Conservation (phyloP, 2,888 invertebrate species). For the Yponomeuta cagnagella region DNA sequence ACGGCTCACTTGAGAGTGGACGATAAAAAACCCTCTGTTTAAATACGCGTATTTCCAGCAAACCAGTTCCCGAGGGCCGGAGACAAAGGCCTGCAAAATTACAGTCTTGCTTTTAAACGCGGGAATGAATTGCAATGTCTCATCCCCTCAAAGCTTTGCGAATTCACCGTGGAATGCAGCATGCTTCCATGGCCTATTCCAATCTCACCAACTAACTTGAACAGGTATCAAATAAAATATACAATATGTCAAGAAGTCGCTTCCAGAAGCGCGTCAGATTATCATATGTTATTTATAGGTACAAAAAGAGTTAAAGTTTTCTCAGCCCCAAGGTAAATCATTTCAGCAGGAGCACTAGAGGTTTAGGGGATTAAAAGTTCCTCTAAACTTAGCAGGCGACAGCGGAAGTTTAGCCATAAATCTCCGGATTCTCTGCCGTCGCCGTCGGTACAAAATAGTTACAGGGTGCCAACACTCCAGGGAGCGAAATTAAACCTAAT, state of each 20-base stretch:
- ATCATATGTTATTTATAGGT: background rate
- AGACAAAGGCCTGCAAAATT: slow-evolving; percentile 72
- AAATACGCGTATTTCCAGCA: slow-evolving; percentile 69
- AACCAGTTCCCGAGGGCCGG: slow-evolving; percentile 38
- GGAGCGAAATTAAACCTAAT: slow-evolving; percentile 48
- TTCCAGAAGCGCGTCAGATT: background rate
- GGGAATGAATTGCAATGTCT: slow-evolving; percentile 71
- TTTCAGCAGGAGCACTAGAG: slow-evolving; percentile 11
- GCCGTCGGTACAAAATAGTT: slow-evolving; percentile 26
- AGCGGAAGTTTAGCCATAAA: slow-evolving; percentile 36
- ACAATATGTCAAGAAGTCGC: background rate
- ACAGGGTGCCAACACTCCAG: slow-evolving; percentile 19
- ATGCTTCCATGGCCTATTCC: slow-evolving; percentile 28
- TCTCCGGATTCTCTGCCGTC: slow-evolving; percentile 20
- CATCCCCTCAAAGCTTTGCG: slow-evolving; percentile 67
- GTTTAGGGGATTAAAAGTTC: slow-evolving; percentile 22
- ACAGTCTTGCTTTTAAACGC: slow-evolving; percentile 73
- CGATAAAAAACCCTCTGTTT: slow-evolving; percentile 61
- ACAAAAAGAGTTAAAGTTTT: background rate
- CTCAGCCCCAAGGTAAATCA: background rate
- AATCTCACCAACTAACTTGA: slow-evolving; percentile 18
- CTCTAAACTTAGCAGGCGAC: slow-evolving; percentile 23
- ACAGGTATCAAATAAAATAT: background rate
- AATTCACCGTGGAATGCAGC: slow-evolving; percentile 44
- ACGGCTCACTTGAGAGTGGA: slow-evolving; percentile 52